Evolutionary conservation across 2,888 invertebrate species (phyloP).

Genomic region (Serripes groenlandicus): DNA sequence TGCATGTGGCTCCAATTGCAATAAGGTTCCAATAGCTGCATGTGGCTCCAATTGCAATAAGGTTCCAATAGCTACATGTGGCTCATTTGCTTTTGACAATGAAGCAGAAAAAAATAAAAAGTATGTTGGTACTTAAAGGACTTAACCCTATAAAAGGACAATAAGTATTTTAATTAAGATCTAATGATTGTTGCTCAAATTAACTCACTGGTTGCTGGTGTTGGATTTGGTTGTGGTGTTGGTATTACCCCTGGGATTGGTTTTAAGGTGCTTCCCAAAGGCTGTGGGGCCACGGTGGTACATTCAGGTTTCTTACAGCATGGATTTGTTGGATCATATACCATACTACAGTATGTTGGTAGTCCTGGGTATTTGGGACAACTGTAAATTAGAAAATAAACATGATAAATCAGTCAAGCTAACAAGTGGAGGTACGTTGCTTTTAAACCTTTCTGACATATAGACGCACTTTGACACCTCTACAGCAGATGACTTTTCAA

Average conservation of each 20-base stretch:
- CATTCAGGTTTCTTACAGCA: slow-evolving; percentile 77
- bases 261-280: slow-evolving; percentile 43
- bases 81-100: too few species aligned
- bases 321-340: slow-evolving; percentile 74
- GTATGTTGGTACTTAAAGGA: too few species aligned
- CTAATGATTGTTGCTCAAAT: too few species aligned
- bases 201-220: slow-evolving; percentile 44
- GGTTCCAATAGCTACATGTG: neutral
- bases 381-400: slow-evolving; percentile 50
- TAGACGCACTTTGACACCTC: too few species aligned
- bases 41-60: neutral
- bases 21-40: neutral
- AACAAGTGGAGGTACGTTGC: too few species aligned
- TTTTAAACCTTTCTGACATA: too few species aligned
- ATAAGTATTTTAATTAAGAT: too few species aligned
- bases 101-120: too few species aligned
- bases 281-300: slow-evolving; percentile 60
- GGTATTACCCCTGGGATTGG: slow-evolving; percentile 57
- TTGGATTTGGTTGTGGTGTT: slow-evolving; percentile 34
- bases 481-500: too few species aligned
- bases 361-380: slow-evolving; percentile 75
- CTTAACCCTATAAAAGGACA: too few species aligned
- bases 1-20: neutral
- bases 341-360: slow-evolving; percentile 68
- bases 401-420: too few species aligned